Base-by-base conservation (phyloP, 2,888 invertebrate species). In the Meteorus cinctellus region DNA sequence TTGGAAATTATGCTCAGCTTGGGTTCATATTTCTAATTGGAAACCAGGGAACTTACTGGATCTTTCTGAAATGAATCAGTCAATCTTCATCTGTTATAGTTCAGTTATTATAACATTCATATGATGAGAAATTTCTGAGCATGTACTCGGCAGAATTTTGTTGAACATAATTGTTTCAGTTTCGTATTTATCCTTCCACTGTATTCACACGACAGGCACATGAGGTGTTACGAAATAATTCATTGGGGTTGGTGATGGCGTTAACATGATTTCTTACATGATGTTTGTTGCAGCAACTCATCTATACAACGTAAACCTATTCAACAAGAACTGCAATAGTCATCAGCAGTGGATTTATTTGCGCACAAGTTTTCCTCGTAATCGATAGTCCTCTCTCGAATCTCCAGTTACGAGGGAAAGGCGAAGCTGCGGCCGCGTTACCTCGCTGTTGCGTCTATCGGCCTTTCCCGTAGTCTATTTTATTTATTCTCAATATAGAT, bases 311-410 rank as follows among this genome's bases (percentile, higher is more conserved):
- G n/a, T 48, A n/a, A 48, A 48, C n/a, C n/a, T 16, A 48, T 48
- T 48, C 48, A 48, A 63, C 63, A 34, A 34, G 34, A 63, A 29
- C 63, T 63, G 29, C 63, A 31, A 63, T 63, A 63, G 29, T 63
- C 75, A 67, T 76, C 34, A 55, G 29, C 24, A 16, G 27, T 27
- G 66, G 31, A 72, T 65, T 51, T 72, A 78, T 77, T 75, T 81
- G 77, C 74, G 79, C 85, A 85, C 84, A 85, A 87, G 87, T 88
- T 88, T 87, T 85, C 83, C 82, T 83, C 84, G 87, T 86, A 88
- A 88, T 85, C 83, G 86, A 88, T 84, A 88, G 78, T 85, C 82
- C 82, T 82, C 85, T 82, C 84, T 82, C 82, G 83, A 84, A 85
- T 86, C 86, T 86, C 86, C 84, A 81, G 81, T 87, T 87, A 87